Conservation (phyloP, 2,797 vertebrate genomes). For the Geotria australis region DNA sequence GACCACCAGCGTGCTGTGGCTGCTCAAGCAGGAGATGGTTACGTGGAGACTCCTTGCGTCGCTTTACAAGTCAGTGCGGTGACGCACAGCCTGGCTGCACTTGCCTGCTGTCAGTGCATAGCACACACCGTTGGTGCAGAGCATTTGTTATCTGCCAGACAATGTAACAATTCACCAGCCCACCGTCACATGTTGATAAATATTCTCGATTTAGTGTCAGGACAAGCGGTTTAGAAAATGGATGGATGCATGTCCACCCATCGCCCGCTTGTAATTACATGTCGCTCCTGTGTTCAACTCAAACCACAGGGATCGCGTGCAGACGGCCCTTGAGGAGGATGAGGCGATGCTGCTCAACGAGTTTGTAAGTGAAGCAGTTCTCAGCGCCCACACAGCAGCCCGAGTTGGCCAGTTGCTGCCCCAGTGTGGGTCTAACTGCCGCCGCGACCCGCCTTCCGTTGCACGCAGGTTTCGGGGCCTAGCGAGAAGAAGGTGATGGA, state of each 20-base stretch:
- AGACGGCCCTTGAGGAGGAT: slow-evolving; percentile 56
- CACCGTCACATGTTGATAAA: too few relatives aligned
- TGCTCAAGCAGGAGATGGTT: slow-evolving; percentile 73
- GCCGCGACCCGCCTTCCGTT: not conserved
- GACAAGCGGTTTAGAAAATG: too few relatives aligned
- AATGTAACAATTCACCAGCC: too few relatives aligned
- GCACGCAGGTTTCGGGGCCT: slow-evolving; percentile 21
- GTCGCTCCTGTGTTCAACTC: too few relatives aligned
- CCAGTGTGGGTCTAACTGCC: not conserved
- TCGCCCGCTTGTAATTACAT: too few relatives aligned
- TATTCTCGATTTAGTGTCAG: too few relatives aligned
- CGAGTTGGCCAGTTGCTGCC: slow-evolving; percentile 5
- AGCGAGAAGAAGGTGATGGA: slow-evolving; percentile 62
- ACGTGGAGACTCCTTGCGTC: slow-evolving; percentile 73
- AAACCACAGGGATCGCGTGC: slow-evolving; percentile 46
- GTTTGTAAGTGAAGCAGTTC: slow-evolving; percentile 24
- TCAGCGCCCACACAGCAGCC: accelerated
- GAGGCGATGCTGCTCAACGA: slow-evolving; percentile 50
- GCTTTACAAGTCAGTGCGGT: slow-evolving; percentile 35
- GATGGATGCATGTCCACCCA: not conserved
- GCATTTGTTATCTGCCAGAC: too few relatives aligned
- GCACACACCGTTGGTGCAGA: too few relatives aligned
- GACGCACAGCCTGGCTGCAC: not conserved
- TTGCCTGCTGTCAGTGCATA: too few relatives aligned
- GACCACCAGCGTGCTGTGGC: slow-evolving; percentile 67